Percentiles rank a stretch among this genome's conserved stretches.
phyloP scores from a whole-genome alignment of 2,113 vertebrate species.

The Prionailurus bengalensis region DNA sequence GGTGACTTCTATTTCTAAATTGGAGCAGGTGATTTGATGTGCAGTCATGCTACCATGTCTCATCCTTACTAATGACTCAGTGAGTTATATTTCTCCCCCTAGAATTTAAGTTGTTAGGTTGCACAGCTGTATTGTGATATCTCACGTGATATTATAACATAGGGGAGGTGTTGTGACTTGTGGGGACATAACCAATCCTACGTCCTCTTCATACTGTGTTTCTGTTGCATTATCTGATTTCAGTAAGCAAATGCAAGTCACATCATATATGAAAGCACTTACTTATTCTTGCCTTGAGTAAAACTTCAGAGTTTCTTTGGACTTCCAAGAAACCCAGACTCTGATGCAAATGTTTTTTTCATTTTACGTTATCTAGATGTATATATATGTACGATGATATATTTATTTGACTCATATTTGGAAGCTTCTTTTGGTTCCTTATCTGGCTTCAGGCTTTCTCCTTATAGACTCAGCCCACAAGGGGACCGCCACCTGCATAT shows the following conservation, averaged over 20 bases:
- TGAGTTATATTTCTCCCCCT: not conserved
- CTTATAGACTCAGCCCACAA: not conserved
- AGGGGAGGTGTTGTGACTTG: not conserved
- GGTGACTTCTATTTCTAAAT: not conserved
- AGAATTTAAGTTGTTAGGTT: not conserved
- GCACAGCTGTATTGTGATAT: not conserved
- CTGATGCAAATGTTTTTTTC: not conserved
- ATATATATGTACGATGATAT: not conserved
- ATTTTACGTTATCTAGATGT: not conserved
- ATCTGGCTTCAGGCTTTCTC: not conserved
- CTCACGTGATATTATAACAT: not conserved
- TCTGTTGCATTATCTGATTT: not conserved
- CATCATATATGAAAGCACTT: not conserved
- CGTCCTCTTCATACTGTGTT: not conserved
- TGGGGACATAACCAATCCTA: not conserved
- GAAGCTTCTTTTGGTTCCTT: not conserved
- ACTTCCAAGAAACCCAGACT: not conserved
- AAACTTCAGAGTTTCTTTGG: conserved; percentile 17
- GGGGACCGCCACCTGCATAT: not conserved
- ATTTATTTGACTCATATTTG: not conserved
- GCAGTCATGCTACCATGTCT: not conserved
- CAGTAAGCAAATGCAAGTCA: not conserved
- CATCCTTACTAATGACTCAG: not conserved
- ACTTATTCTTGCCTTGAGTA: not conserved
- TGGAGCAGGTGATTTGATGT: not conserved